Evolutionary conservation across 2,888 invertebrate genomes (phyloP), one percentile per base, ranked within the genome.

Genomic region (Galerucella calmariensis): DNA sequence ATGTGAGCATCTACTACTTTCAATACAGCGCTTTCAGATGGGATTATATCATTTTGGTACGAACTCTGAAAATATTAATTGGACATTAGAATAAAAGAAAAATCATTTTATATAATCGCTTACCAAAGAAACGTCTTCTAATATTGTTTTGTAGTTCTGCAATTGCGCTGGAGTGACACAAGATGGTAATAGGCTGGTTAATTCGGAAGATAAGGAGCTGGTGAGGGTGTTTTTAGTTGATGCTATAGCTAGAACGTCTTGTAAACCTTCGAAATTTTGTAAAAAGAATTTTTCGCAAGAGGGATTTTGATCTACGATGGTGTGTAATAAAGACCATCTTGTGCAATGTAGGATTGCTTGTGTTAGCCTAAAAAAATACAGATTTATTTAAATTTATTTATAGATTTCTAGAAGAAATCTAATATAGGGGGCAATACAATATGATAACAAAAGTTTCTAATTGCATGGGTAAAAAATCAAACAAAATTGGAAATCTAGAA

Each of bases 1-100:
- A 92, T 88, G 82, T 94, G 93, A 41, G 91, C 90, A 77, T 90
- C 91, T 51, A 95, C 91, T 6, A 95, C 91, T 70, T 92, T 92
- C n/a, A 95, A 89, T 2, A 95, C 91, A 79, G 94, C 95, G 82
- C 93, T 95, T 85, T 96, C 96, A 0, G 94, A 93, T 14, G 96
- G 95, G 78, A 96, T 93, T 53, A 94, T 92, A 84, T 96, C 95
- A 77, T 92, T 91, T 53, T 92, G 90, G 87, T 92, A 94, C 24
- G 92, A 91, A 48, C 91, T 90, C 94, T 94, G 20, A 87, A 56
- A 85, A 84, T 10, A 48, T 69, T 71, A 56, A 73, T 51, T 24
- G 5, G 44, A 65, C 46, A 53, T 44, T 63, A 63, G 16, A 53
- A 59, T 69, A 61, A 61, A 61, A 6, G 20, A 69, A 35, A 24